These are phyloP conservation scores for Himalopsyche anomala DNA, from an alignment of 2,888 invertebrate species.

Conservation along the genomic window DNA sequence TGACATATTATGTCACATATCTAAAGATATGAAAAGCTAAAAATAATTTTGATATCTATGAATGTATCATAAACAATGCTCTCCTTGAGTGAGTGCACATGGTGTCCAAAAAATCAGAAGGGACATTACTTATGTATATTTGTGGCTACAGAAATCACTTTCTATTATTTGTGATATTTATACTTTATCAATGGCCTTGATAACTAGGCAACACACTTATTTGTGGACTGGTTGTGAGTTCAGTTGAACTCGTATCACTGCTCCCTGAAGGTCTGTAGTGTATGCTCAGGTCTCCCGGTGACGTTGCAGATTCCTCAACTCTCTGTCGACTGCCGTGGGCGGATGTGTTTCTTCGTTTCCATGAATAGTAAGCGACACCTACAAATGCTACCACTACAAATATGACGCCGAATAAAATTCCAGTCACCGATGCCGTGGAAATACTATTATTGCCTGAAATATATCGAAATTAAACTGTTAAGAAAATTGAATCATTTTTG, in stretches of 20 bases:
- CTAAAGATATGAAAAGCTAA: no score
- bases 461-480: no score
- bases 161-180: no score
- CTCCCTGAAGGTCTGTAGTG: background rate
- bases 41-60: no score
- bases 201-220: background rate
- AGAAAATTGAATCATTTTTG: no score
- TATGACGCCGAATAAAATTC: slow-evolving; percentile 71
- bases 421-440: slow-evolving; percentile 73
- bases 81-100: no score
- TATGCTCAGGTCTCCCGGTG: slow-evolving; percentile 1
- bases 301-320: background rate
- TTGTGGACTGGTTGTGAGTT: background rate
- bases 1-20: no score
- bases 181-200: background rate
- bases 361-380: slow-evolving; percentile 68
- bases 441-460: slow-evolving; percentile 66
- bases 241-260: background rate
- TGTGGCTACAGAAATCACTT: no score
- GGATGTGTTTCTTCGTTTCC: slow-evolving; percentile 49
- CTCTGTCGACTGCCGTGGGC: slow-evolving; percentile 11
- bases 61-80: no score
- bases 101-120: no score
- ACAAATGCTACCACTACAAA: slow-evolving; percentile 68
- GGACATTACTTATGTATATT: no score